Conservation (phyloP, 2,113 vertebrate genomes). For the Sphaerodactylus townsendi region DNA sequence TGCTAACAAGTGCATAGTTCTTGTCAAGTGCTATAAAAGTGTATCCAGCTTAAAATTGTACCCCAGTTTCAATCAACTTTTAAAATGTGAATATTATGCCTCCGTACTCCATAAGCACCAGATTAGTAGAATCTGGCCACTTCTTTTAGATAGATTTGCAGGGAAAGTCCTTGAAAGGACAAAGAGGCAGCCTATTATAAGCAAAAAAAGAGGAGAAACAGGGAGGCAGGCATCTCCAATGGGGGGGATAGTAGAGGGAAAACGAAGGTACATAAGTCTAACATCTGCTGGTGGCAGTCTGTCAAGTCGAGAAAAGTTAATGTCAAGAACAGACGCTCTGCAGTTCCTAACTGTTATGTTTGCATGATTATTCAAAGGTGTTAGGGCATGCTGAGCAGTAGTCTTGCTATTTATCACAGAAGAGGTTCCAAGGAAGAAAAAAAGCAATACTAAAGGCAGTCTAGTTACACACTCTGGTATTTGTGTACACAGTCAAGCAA, state of each 20-base stretch:
- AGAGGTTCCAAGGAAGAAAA: slow-evolving; percentile 54
- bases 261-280: slow-evolving; percentile 71
- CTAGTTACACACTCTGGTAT: slow-evolving; percentile 70
- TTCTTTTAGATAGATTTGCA: slow-evolving; percentile 26
- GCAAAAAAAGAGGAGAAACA: slow-evolving; percentile 51
- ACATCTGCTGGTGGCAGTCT: slow-evolving; percentile 80
- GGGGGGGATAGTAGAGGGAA: not conserved
- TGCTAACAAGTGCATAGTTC: not conserved
- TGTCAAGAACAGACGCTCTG: slow-evolving; percentile 76
- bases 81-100: slow-evolving; percentile 15
- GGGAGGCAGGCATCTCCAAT: slow-evolving; percentile 61
- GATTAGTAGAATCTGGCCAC: slow-evolving; percentile 15
- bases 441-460: slow-evolving; percentile 21
- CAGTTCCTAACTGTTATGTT: slow-evolving; percentile 80
- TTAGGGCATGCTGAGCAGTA: slow-evolving; percentile 70
- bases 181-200: slow-evolving; percentile 62
- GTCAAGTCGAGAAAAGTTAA: slow-evolving; percentile 78
- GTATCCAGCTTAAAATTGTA: not conserved
- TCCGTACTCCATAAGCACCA: not conserved
- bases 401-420: slow-evolving; percentile 74
- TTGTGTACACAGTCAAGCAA: slow-evolving; percentile 53
- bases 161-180: slow-evolving; percentile 58
- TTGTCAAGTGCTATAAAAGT: not conserved
- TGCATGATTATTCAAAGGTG: slow-evolving; percentile 83
- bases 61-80: not conserved